A percentile compares a stretch with the other conserved stretches of the same genome.
Conservation (phyloP, 2,888 invertebrate genomes). For the Elegia similella region DNA sequence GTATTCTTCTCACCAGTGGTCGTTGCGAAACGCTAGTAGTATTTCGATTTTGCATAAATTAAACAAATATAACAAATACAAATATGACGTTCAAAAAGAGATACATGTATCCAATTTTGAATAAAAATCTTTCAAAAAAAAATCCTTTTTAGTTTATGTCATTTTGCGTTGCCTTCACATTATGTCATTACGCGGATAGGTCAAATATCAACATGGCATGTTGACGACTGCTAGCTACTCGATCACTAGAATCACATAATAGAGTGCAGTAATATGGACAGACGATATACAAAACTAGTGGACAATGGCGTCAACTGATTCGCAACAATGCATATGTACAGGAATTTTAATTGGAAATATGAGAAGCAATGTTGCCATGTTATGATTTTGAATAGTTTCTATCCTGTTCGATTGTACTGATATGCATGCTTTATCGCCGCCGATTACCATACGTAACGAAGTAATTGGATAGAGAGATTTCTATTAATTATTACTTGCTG, state of each 20-base stretch:
- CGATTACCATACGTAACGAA: slow-evolving; percentile 52
- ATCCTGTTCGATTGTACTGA: slow-evolving; percentile 46
- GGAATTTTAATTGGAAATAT: slow-evolving; percentile 78
- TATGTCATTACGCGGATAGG: not conserved
- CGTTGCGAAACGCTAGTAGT: no score
- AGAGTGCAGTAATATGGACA: slow-evolving; percentile 35
- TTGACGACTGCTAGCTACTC: slow-evolving; percentile 22
- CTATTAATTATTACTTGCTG: slow-evolving; percentile 20
- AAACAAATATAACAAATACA: no score
- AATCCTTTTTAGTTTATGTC: no score
- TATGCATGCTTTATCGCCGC: slow-evolving; percentile 48
- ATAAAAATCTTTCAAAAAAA: no score
- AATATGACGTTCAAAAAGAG: no score
- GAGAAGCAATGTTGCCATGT: slow-evolving; percentile 57
- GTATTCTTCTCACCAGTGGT: no score
- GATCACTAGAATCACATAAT: slow-evolving; percentile 61
- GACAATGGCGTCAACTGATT: slow-evolving; percentile 77
- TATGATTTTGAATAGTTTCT: slow-evolving; percentile 56
- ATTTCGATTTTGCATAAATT: no score
- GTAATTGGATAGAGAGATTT: slow-evolving; percentile 39
- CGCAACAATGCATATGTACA: slow-evolving; percentile 66
- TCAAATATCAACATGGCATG: not conserved
- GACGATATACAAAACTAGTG: slow-evolving; percentile 54
- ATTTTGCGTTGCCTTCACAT: not conserved
- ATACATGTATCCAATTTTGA: no score